A percentile compares a stretch with the other conserved stretches of the same genome.
These are phyloP conservation scores for Criorhina ranunculi DNA, from an alignment of 2,888 invertebrate genomes.

Conservation along the genomic window DNA sequence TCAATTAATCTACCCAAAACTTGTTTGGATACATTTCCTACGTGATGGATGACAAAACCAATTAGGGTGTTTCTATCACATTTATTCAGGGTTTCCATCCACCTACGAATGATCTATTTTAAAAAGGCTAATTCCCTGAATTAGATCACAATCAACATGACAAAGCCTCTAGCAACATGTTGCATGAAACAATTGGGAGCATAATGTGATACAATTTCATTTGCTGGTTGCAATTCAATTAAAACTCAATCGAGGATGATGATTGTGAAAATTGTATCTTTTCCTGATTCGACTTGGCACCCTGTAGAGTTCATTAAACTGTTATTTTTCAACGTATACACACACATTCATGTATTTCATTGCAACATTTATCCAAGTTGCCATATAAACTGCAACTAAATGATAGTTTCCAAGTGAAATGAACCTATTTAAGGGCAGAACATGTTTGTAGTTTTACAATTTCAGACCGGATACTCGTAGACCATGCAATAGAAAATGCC, in stretches of 20 bases:
- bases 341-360: not conserved
- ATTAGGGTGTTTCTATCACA: slow-evolving; percentile 59
- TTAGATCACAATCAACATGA: slow-evolving; percentile 13
- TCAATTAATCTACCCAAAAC: slow-evolving; percentile 47
- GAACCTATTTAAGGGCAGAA: slow-evolving; percentile 54
- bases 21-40: slow-evolving; percentile 3
- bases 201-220: not conserved
- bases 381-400: slow-evolving; percentile 12
- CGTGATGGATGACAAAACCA: slow-evolving; percentile 54
- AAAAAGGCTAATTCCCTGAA: slow-evolving; percentile 19
- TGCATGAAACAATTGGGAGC: slow-evolving; percentile 38
- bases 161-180: slow-evolving; percentile 41
- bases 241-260: too few species aligned
- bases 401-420: slow-evolving; percentile 52
- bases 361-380: slow-evolving; percentile 28
- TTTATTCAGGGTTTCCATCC: slow-evolving; percentile 14
- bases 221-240: not conserved
- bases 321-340: not conserved
- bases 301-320: slow-evolving; percentile 23
- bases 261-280: not conserved
- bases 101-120: slow-evolving; percentile 18
- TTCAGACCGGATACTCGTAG: slow-evolving; percentile 48
- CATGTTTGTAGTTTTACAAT: slow-evolving; percentile 45
- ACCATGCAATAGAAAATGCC: slow-evolving; percentile 54
- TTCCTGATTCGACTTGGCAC: slow-evolving; percentile 11